These are phyloP conservation scores for Drosophila athabasca DNA, from an alignment of 1,140 invertebrate genomes.

Conservation along the genomic window DNA sequence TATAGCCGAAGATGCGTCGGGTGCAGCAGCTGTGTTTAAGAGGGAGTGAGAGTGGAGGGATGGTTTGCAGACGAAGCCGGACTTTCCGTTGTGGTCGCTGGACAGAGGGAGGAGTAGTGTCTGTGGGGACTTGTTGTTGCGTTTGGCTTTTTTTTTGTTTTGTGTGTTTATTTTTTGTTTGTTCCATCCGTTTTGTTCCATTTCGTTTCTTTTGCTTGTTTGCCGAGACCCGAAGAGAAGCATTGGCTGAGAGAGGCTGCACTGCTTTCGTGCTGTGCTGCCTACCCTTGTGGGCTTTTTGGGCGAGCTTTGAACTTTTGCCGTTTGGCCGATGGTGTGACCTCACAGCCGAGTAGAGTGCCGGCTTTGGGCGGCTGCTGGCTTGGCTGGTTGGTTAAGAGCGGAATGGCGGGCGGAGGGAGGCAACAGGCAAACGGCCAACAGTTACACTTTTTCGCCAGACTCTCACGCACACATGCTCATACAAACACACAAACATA, in stretches of 20 bases:
- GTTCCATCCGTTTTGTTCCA: slow-evolving; percentile 45
- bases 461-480: slow-evolving; percentile 31
- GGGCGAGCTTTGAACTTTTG: slow-evolving; percentile 67
- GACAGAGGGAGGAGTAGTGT: too few relatives aligned
- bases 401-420: slow-evolving; percentile 7
- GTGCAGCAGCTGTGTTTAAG: neutral
- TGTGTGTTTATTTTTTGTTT: slow-evolving; percentile 40
- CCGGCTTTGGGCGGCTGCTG: too few relatives aligned
- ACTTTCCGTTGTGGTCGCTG: slow-evolving; percentile 8
- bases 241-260: slow-evolving; percentile 39
- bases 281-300: slow-evolving; percentile 39
- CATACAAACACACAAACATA: slow-evolving; percentile 39
- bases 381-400: slow-evolving; percentile 7
- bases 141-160: slow-evolving; percentile 20
- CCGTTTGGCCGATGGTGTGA: slow-evolving; percentile 34
- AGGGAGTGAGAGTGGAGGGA: slow-evolving; percentile 15
- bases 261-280: slow-evolving; percentile 31
- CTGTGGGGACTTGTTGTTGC: slow-evolving; percentile 21
- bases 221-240: slow-evolving; percentile 10
- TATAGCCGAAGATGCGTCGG: slow-evolving; percentile 17
- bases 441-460: slow-evolving; percentile 20
- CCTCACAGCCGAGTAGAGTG: slow-evolving; percentile 25
- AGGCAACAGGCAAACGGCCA: too few relatives aligned
- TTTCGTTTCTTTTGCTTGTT: slow-evolving; percentile 52
- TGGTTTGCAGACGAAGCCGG: slow-evolving; percentile 29